A percentile compares a stretch with the other conserved stretches of the same genome.
Evolutionary conservation across 2,888 invertebrate genomes (phyloP).

Genomic region (Melitaea athalia): DNA sequence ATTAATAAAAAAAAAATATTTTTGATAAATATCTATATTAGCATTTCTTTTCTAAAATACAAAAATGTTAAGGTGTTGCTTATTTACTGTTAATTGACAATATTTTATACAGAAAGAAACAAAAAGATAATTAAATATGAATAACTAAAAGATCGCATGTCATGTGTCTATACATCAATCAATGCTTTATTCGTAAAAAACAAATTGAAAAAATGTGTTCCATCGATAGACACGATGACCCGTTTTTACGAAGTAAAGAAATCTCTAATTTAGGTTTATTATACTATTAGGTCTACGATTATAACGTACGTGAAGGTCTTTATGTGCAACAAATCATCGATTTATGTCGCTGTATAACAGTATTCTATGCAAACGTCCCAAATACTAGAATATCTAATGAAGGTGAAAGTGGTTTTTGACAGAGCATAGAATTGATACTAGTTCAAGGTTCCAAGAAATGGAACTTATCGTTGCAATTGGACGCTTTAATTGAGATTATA

Average conservation of each 20-base stretch:
- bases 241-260: not conserved
- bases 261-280: not conserved
- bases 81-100: too few relatives aligned
- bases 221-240: not conserved
- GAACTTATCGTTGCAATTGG: not conserved
- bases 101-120: too few relatives aligned
- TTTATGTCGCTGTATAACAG: constrained; percentile 8
- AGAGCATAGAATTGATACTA: not conserved
- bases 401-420: constrained; percentile 13
- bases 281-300: constrained; percentile 14
- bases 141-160: too few relatives aligned
- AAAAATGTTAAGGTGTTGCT: too few relatives aligned
- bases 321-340: constrained; percentile 12
- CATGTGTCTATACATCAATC: too few relatives aligned
- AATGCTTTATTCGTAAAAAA: not conserved
- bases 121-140: too few relatives aligned
- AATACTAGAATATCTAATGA: constrained; percentile 4
- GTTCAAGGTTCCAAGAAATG: not conserved
- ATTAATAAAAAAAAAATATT: too few relatives aligned
- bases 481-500: not conserved
- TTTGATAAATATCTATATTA: too few relatives aligned
- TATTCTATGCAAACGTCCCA: constrained; percentile 3
- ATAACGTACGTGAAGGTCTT: constrained; percentile 4
- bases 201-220: not conserved
- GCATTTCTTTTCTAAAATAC: too few relatives aligned